Conservation (phyloP, 37 sponge, comb jelly and placozoan species). For the Dysidea cf. avara region DNA sequence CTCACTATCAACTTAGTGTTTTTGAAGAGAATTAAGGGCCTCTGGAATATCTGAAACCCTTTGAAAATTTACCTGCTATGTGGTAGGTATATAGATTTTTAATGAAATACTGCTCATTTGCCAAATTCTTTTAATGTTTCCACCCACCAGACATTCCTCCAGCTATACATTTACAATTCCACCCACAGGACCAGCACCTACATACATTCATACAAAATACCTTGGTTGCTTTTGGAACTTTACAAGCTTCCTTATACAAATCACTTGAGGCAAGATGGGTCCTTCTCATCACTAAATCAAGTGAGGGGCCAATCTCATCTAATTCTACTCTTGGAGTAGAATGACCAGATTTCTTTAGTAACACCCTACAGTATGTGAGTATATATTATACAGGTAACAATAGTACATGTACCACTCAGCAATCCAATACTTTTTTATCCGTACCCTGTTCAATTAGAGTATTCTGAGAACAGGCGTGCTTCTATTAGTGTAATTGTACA, state of each 20-base stretch:
- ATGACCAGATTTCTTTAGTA: constrained; percentile 86
- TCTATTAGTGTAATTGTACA: too few relatives aligned
- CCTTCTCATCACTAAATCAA: constrained; percentile 74
- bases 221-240: constrained; percentile 72
- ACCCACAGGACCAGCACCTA: too few relatives aligned
- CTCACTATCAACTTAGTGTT: too few relatives aligned
- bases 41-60: neutral
- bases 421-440: neutral
- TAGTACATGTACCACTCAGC: neutral
- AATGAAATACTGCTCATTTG: neutral
- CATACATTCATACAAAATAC: too few relatives aligned
- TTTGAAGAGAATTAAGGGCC: too few relatives aligned
- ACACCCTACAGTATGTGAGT: constrained; percentile 26
- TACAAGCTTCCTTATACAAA: constrained; percentile 68
- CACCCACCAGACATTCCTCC: neutral
- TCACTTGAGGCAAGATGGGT: constrained; percentile 62
- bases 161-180: too few relatives aligned
- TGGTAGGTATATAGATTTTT: too few relatives aligned
- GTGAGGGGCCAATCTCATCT: constrained; percentile 92
- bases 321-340: constrained; percentile 78
- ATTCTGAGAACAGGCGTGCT: too few relatives aligned
- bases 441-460: too few relatives aligned
- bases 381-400: neutral
- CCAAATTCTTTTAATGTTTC: neutral
- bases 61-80: too few relatives aligned